Evolutionary conservation across 1,140 invertebrate species (phyloP).

Genomic region (Delia radicum): DNA sequence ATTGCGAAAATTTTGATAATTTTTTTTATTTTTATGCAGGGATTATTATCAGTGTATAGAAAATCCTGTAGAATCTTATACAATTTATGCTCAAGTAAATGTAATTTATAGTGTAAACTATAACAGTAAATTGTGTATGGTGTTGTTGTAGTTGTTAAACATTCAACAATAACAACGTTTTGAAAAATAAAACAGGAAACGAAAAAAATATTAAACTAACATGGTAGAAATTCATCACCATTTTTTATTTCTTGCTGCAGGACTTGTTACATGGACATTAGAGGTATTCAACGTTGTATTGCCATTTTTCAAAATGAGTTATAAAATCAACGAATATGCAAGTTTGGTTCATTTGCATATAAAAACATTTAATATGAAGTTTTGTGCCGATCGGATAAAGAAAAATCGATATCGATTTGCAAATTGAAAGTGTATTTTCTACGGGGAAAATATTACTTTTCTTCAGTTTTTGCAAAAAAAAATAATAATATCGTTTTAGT

Average conservation of each 20-base stretch:
- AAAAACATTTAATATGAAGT: too few species aligned
- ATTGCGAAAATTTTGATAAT: too few species aligned
- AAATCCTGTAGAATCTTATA: not conserved
- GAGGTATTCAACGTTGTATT: not conserved
- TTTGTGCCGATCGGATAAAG: too few species aligned
- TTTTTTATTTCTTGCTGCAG: not conserved
- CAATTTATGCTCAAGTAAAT: not conserved
- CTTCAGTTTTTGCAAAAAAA: too few species aligned
- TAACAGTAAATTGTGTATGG: not conserved
- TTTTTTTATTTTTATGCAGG: too few species aligned
- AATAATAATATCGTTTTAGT: too few species aligned
- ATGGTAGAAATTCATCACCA: slow-evolving; percentile 4
- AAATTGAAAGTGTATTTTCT: too few species aligned
- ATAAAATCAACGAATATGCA: too few species aligned
- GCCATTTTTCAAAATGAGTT: not conserved
- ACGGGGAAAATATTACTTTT: too few species aligned
- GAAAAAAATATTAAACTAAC: not conserved
- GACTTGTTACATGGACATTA: not conserved
- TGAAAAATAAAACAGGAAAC: not conserved
- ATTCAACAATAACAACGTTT: not conserved
- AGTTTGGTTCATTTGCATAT: too few species aligned
- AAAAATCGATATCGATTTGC: too few species aligned
- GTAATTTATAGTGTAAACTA: slow-evolving; percentile 6
- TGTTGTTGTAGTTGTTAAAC: not conserved
- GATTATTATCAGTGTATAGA: too few species aligned